Evolutionary conservation across 2,888 invertebrate species (phyloP), one percentile per base, ranked within the genome.

Genomic region (Pristionchus japonicus): DNA sequence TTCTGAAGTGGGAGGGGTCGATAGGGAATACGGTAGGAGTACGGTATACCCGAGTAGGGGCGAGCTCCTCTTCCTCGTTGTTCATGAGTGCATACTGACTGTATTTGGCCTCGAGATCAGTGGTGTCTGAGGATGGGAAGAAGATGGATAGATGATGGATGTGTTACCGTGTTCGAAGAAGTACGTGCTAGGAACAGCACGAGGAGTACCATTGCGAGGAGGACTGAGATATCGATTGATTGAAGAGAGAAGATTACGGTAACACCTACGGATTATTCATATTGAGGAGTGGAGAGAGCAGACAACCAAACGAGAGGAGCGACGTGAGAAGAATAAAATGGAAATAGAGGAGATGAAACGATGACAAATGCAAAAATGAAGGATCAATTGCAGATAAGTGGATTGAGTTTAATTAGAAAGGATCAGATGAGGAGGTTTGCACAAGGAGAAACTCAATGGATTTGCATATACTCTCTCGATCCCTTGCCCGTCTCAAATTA

Each of bases 181-280:
- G 57, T 83, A 83, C 20, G 37, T 83, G 57, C 83, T 83, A 31
- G 57, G 83, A 57, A 84, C 84, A n/a, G 84, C 84, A 40, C 40
- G 84, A 84, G 84, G 84, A 34, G 84, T 61, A 2, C 61, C 23
- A 83, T 49, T 6, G 83, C 83, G 80, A 47, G 80, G 80, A 47
- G 82, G 80, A 11, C 43, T 80, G 49, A 43, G 15, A 31, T 34
- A 80, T 47, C 3, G 43, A 47, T 40, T 80, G 80, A 80, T 23
- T 34, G 37, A 37, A 70, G 2, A 2, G n/a, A 80, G 43, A 15
- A 47, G 43, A 47, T 11, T 77, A 77, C n/a, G 31, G 43, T 40
- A 77, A 15, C 20, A 80, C 80, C 1, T n/a, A 80, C 80, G 80
- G 49, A 27, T 43, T 40, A 74, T 74, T 80, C 80, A 80, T 80